phyloP scores from a whole-genome alignment of 2,888 invertebrate species.

The Aquatica leii region DNA sequence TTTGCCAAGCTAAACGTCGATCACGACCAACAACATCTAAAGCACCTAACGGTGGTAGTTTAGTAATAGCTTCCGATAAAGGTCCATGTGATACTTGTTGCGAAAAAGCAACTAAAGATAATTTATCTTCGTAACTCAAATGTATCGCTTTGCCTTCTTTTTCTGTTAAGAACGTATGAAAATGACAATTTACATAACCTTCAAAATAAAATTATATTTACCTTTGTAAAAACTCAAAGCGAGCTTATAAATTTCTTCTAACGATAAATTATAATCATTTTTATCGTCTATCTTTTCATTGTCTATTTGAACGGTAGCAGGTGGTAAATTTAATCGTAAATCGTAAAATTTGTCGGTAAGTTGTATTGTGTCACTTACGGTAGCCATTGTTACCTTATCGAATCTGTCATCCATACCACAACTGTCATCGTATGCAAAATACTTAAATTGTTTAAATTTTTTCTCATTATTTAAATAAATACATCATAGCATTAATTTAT shows the following conservation, averaged over 20 bases:
- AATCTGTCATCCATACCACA: too few relatives aligned
- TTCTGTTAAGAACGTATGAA: constrained; percentile 67
- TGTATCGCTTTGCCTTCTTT: constrained; percentile 98
- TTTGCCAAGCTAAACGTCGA: constrained; percentile 92
- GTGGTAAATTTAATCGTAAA: constrained; percentile 44
- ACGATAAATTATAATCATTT: constrained; percentile 71
- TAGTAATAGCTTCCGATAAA: constrained; percentile 72
- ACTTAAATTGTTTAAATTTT: too few relatives aligned
- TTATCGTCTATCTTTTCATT: constrained; percentile 48
- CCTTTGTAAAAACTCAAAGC: constrained; percentile 94
- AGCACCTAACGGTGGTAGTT: constrained; percentile 83
- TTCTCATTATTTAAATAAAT: too few relatives aligned
- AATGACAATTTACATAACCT: constrained; percentile 19
- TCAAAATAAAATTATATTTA: constrained; percentile 53
- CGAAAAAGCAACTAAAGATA: constrained; percentile 89
- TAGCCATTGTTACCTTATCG: constrained; percentile 51
- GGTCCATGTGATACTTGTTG: constrained; percentile 91
- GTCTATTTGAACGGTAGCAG: constrained; percentile 32
- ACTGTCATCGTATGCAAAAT: too few relatives aligned
- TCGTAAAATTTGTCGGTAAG: constrained; percentile 53
- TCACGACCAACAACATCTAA: constrained; percentile 96
- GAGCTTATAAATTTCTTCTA: constrained; percentile 86
- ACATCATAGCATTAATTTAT: too few relatives aligned
- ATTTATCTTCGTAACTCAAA: constrained; percentile 91
- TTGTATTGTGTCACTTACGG: constrained; percentile 51